Evolutionary conservation across 2,888 invertebrate genomes (phyloP), one percentile per base, ranked within the genome.

Genomic region (Ernsta delagoae): DNA sequence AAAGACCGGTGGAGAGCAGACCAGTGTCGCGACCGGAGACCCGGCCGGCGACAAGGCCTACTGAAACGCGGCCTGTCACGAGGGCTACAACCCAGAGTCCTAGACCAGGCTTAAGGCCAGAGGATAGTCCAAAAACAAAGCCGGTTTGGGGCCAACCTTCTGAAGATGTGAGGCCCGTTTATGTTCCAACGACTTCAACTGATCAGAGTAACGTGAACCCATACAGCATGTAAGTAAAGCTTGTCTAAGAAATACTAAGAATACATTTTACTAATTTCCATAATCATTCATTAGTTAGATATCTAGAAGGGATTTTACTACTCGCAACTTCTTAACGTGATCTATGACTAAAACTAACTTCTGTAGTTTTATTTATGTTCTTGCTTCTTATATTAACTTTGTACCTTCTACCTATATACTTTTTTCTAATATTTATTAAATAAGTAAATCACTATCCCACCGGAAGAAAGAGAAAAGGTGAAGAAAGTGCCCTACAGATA

Each of bases 211-310:
- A 82, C 65, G 81, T 77, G 16, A 82, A 78, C 61, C 86, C 88
- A 34, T 83, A 84, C 48, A 88, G 84, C 75, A 89, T 91, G 91
- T 91, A 70, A 89, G 91, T 88, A 74, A 16, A 31, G 24, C 9
- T 54, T 24, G 4, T 54, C 24, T 24, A 24, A 24, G 24, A 24
- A 24, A 24, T 24, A 24, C 5, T 11, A 31, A 9, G 7, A 39
- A 16, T 16, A 7, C 8, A 50, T 16, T 24, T 1, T 16, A 50
- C 16, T 50, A 48, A 48, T 5, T 12, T n/a, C 6, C 50, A 16
- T 50, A 50, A n/a, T 45, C 11, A 45, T n/a, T n/a, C 24, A 24
- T 24, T 24, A 24, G 24, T 1, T 24, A 24, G 24, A 24, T 24
- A 24, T 24, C 24, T 24, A 24, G 1, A 24, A 1, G 24, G 3